Base-by-base conservation (phyloP, 2,888 invertebrate genomes). In the Sicus ferrugineus region DNA sequence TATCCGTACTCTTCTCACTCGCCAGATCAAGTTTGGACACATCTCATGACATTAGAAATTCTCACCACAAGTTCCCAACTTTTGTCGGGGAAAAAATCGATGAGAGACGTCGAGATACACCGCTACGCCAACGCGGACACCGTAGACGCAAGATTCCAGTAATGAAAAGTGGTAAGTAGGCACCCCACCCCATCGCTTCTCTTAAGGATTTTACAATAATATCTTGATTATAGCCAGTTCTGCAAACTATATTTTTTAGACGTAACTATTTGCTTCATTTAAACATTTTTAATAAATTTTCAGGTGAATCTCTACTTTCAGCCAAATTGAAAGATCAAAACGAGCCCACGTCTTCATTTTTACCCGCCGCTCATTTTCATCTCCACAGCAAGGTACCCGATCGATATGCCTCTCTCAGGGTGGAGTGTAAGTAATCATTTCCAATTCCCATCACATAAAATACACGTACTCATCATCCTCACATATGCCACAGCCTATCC, bases 261-360 rank as follows among this genome's bases (percentile, higher is more conserved):
- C n/a, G n/a, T n/a, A n/a, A n/a, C n/a, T n/a, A n/a, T n/a, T n/a
- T n/a, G n/a, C n/a, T n/a, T n/a, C n/a, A n/a, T n/a, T n/a, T n/a
- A n/a, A 52, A 56, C 42, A 42, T 38, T 66, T 42, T 67, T 19
- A 70, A 63, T 75, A 75, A 78, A 77, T 73, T 81, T 75, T 59
- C 81, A 82, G 80, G 79, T 76, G 80, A 82, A 75, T 82, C 77
- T 79, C 73, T 77, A 73, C 73, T 82, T 82, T 80, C 81, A 82
- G 82, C 79, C 69, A 82, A 81, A 79, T 77, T 77, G 4, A 42
- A 72, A n/a, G n/a, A 59, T 30, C 69, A 34, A 34, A 68, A 11
- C 5, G 68, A 69, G 30, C 11, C 68, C 16, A 19, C 63, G 42
- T 19, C 19, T 3, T 54, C 42, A 28, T 16, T 42, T 66, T 28